Base-by-base conservation (phyloP, 2,888 invertebrate genomes). In the Drosophila putrida region DNA sequence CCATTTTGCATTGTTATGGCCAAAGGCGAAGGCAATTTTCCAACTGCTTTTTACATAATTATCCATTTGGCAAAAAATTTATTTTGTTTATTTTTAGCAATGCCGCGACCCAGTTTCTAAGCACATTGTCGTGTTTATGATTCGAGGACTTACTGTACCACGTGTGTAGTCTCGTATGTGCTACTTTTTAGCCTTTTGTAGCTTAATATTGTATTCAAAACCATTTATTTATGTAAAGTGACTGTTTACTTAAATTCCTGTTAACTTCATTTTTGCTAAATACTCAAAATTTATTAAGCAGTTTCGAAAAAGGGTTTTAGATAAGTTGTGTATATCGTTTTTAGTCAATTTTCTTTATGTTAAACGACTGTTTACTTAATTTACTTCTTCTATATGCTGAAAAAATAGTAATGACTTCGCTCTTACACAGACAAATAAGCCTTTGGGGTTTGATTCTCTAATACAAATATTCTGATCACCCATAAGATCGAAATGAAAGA, bases 21-120 rank as follows among this genome's bases (percentile, higher is more conserved):
- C 61, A 72, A 71, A 78, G 61, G 36, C 73, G 73, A 77, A 67
- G 63, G 64, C 72, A 75, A 72, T 73, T 84, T 71, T 62, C 73
- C 68, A 78, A 63, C 79, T 51, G 72, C 70, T 75, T 87, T 81
- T 88, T 82, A 86, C 82, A 85, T 85, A 85, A 85, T 85, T 85
- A 85, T 80, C 82, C 75, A 79, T 66, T 65, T 54, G 44, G 53
- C 53, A 28, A 41, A 20, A 20, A 54, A 33, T 36, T 44, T 35
- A 3, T 31, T 57, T 28, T 13, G 2, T 6, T 47, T 38, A 25
- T 38, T 20, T 20, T 10, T 11, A 55, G 44, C 69, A 70, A 61
- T 62, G 67, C 62, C 67, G 39, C 75, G 77, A 72, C 75, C 75
- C 63, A 76, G 28, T 75, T 75, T 65, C 36, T 36, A 55, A 38